phyloP scores from a whole-genome alignment of 2,113 vertebrate species.

The Alexandromys fortis region DNA sequence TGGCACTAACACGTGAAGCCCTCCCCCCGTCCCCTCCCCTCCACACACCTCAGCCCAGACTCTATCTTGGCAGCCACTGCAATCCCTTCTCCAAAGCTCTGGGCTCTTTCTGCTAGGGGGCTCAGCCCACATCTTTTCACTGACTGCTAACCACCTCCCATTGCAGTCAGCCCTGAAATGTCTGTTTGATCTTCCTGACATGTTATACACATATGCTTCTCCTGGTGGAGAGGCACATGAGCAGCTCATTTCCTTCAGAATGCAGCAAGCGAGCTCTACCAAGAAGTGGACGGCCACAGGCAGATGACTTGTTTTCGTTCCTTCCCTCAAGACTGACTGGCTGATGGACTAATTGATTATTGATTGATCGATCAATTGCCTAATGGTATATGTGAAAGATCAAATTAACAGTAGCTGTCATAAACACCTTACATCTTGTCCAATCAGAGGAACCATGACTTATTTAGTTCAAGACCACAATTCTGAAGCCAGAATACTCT shows the following conservation, averaged over 20 bases:
- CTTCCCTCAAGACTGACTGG: background rate
- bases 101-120: slow-evolving; percentile 55
- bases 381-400: background rate
- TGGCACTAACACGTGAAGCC: background rate
- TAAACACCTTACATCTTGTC: background rate
- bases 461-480: background rate
- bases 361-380: background rate
- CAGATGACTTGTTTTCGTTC: background rate
- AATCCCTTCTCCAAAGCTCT: slow-evolving; percentile 45
- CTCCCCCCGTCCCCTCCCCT: too few species aligned
- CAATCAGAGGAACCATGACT: slow-evolving; percentile 47
- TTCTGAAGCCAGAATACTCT: slow-evolving; percentile 25
- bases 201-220: slow-evolving; percentile 19
- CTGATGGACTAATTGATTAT: background rate
- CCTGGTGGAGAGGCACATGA: background rate
- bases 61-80: slow-evolving; percentile 55
- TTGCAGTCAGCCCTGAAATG: slow-evolving; percentile 51
- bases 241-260: slow-evolving; percentile 5
- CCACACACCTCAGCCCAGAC: background rate
- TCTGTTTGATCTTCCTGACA: slow-evolving; percentile 67
- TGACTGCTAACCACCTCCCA: slow-evolving; percentile 69
- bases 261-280: background rate
- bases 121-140: slow-evolving; percentile 67
- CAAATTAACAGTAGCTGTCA: background rate
- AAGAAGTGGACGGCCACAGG: background rate